Evolutionary conservation across 1,140 invertebrate species (phyloP).

Genomic region (Heliconius hewitsoni): DNA sequence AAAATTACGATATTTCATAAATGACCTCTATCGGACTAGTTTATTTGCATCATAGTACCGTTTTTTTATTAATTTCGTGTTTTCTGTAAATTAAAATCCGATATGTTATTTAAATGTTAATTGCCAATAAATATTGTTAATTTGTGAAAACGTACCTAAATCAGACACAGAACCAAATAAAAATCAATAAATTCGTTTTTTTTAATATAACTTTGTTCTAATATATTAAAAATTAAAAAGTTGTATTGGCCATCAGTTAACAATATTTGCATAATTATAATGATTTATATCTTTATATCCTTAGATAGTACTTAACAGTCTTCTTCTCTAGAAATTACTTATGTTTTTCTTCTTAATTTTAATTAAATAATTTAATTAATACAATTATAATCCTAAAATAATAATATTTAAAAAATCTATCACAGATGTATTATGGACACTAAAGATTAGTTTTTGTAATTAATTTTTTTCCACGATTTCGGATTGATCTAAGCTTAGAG

Average conservation of each 20-base stretch:
- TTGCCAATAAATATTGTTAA: not conserved
- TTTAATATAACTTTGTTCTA: not conserved
- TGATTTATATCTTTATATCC: not conserved
- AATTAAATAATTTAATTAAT: no score
- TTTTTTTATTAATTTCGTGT: conserved; percentile 11
- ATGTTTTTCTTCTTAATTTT: not conserved
- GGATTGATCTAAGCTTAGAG: not conserved
- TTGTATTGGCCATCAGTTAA: not conserved
- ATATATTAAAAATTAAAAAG: not conserved
- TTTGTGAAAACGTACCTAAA: not conserved
- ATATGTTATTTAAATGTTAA: not conserved
- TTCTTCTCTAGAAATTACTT: not conserved
- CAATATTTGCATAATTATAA: not conserved
- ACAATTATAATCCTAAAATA: no score
- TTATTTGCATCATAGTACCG: conserved; percentile 29
- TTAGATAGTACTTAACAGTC: not conserved
- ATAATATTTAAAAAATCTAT: no score
- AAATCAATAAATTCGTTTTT: not conserved
- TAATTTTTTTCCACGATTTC: no score
- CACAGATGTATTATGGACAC: no score
- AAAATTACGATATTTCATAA: conserved; percentile 24
- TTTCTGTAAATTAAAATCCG: conserved; percentile 4
- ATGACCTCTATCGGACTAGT: conserved; percentile 32
- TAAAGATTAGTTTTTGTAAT: no score
- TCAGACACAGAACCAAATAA: not conserved